These are phyloP conservation scores for Antedon mediterranea DNA, from an alignment of 53 echinoderm and acorn worm genomes.

Conservation along the genomic window DNA sequence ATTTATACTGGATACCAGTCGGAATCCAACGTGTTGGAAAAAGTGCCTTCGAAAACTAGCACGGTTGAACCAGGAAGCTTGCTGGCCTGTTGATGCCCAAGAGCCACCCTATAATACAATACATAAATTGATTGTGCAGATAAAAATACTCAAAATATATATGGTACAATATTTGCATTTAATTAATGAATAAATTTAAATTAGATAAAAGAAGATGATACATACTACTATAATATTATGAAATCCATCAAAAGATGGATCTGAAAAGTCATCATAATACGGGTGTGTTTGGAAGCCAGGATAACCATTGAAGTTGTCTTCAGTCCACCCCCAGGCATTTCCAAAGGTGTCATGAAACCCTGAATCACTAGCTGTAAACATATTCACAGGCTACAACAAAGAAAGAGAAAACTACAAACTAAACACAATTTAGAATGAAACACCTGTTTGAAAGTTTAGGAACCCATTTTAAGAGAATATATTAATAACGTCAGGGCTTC, in stretches of 20 bases:
- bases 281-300: slow-evolving; percentile 36
- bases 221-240: slow-evolving; percentile 77
- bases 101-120: slow-evolving; percentile 52
- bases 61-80: slow-evolving; percentile 51
- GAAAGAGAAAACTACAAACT: neutral
- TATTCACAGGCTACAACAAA: slow-evolving; percentile 85
- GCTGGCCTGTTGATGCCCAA: slow-evolving; percentile 53
- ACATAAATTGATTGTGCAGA: neutral
- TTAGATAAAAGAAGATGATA: too few species aligned
- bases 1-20: slow-evolving; percentile 33
- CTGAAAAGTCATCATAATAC: slow-evolving; percentile 83
- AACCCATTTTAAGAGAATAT: too few species aligned
- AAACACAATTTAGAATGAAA: neutral
- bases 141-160: neutral
- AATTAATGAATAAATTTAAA: too few species aligned
- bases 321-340: slow-evolving; percentile 91
- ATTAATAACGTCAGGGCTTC: too few species aligned
- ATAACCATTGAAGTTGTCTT: slow-evolving; percentile 83
- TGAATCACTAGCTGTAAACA: slow-evolving; percentile 46
- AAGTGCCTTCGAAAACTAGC: slow-evolving; percentile 76
- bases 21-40: slow-evolving; percentile 80
- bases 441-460: too few species aligned
- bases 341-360: slow-evolving; percentile 92
- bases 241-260: slow-evolving; percentile 69
- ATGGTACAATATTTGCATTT: too few species aligned